Evolutionary conservation across 1,140 invertebrate species (phyloP).

Genomic region (Cyphomyrmex costatus): DNA sequence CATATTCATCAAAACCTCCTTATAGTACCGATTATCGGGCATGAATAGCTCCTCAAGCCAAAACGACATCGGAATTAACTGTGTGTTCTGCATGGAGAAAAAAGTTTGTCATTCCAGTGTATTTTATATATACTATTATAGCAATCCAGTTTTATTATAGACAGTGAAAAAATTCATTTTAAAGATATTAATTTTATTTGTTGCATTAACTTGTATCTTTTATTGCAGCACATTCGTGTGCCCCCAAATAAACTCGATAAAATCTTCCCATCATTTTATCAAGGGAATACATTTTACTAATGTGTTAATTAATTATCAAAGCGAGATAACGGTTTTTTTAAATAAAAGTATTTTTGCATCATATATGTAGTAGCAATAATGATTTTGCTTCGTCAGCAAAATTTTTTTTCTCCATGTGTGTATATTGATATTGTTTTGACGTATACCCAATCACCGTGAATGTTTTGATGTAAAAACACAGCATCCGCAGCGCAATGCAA

Average conservation of each 20-base stretch:
- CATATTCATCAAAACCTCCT: constrained; percentile 31
- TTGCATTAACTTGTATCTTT: not conserved
- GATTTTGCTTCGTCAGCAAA: not conserved
- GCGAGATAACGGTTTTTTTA: not conserved
- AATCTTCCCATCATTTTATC: not conserved
- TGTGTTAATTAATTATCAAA: not conserved
- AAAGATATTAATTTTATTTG: not conserved
- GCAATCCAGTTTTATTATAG: not conserved
- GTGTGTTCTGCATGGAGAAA: constrained; percentile 27
- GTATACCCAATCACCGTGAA: constrained; percentile 2
- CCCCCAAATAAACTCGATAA: not conserved
- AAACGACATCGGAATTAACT: constrained; percentile 21
- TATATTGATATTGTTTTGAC: constrained; percentile 29
- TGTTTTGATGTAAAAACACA: constrained; percentile 10
- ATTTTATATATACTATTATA: not conserved
- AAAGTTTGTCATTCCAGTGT: not conserved
- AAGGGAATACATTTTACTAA: not conserved
- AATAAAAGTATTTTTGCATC: not conserved
- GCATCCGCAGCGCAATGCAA: constrained; percentile 16
- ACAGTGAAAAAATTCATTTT: not conserved
- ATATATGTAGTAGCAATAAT: not conserved
- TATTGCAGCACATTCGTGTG: not conserved
- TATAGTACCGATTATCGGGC: constrained; percentile 24
- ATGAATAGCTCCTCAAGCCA: constrained; percentile 69
- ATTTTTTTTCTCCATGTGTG: constrained; percentile 25